A percentile compares a stretch with the other conserved stretches of the same genome.
These are phyloP conservation scores for Leucoraja erinaceus DNA, from an alignment of 2,113 vertebrate species.

Conservation along the genomic window DNA sequence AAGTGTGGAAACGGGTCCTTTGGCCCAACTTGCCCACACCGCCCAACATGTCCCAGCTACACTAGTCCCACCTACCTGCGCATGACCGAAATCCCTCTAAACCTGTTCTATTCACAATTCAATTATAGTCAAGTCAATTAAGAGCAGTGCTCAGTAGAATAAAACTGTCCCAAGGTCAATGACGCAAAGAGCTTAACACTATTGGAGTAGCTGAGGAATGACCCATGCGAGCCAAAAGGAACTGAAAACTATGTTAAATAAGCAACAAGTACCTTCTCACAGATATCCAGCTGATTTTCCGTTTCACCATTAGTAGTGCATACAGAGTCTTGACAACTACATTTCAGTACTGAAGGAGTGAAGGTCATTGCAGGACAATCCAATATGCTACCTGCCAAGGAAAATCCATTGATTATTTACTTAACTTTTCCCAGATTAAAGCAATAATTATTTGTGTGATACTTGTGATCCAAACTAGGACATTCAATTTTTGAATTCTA, in stretches of 20 bases:
- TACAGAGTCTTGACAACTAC: background rate
- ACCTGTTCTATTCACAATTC: too few relatives aligned
- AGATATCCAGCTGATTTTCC: slow-evolving; percentile 13
- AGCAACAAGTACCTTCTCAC: slow-evolving; percentile 18
- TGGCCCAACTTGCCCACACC: too few relatives aligned
- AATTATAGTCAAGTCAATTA: too few relatives aligned
- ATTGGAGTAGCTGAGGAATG: background rate
- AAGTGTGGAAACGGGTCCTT: too few relatives aligned
- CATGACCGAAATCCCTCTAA: too few relatives aligned
- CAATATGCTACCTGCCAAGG: background rate
- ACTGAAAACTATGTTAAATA: background rate
- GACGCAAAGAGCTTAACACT: background rate
- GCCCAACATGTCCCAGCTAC: too few relatives aligned
- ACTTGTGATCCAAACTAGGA: background rate
- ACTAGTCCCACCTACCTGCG: too few relatives aligned
- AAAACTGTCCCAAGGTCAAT: too few relatives aligned
- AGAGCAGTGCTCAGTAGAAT: too few relatives aligned
- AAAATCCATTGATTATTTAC: background rate
- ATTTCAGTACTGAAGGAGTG: background rate
- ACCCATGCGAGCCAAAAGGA: background rate
- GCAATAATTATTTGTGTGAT: background rate
- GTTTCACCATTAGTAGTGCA: background rate
- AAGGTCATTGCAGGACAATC: slow-evolving; percentile 26
- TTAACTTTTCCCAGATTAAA: background rate
- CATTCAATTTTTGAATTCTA: background rate